Evolutionary conservation across 64 coral and sea anemone species (phyloP).

Genomic region (Dendronephthya gigantea): DNA sequence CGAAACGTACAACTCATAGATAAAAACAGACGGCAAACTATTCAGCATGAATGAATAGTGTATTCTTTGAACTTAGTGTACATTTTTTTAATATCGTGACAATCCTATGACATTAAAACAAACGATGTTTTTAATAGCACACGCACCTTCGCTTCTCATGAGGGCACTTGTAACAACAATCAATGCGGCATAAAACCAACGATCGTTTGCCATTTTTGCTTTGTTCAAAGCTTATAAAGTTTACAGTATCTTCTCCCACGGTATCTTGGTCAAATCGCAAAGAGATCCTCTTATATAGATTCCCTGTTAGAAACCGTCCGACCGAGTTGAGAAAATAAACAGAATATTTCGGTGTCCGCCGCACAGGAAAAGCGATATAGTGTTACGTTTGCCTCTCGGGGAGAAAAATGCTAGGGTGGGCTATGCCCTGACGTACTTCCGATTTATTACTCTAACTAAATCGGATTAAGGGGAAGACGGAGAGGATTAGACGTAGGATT

Average conservation of each 20-base stretch:
- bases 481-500: neutral
- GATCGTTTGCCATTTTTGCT: neutral
- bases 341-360: neutral
- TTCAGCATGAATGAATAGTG: neutral
- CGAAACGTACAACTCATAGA: neutral
- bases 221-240: too few relatives aligned
- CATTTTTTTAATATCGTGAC: neutral
- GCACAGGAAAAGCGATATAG: neutral
- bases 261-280: too few relatives aligned
- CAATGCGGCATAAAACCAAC: neutral
- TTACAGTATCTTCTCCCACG: too few relatives aligned
- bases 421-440: neutral
- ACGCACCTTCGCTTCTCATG: neutral
- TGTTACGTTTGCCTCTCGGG: neutral
- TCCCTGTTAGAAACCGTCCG: too few relatives aligned
- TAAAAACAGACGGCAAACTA: neutral
- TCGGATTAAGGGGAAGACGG: too few relatives aligned
- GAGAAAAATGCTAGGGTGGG: constrained; percentile 1
- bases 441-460: neutral
- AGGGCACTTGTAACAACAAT: neutral
- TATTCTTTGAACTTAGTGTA: neutral
- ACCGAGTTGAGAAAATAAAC: too few relatives aligned
- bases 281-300: too few relatives aligned
- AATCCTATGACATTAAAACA: neutral
- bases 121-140: neutral